Conservation (phyloP, 2,888 invertebrate species). For the Crocallis elinguaria region DNA sequence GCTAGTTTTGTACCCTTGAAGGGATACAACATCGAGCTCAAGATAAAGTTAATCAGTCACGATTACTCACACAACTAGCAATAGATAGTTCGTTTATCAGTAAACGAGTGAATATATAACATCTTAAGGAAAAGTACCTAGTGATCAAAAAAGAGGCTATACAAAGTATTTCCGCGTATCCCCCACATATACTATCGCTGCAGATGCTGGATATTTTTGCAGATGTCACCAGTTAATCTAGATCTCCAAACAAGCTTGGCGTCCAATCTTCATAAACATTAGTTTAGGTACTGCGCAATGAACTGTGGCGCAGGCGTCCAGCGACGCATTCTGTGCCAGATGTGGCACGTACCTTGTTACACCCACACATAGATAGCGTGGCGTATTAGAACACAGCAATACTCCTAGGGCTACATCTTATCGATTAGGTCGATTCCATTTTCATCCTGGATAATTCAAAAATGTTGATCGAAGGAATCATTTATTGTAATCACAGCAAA, state of each 20-base stretch:
- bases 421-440: not conserved
- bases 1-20: too few species aligned
- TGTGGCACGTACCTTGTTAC: slow-evolving; percentile 53
- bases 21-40: too few species aligned
- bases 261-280: not conserved
- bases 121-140: too few species aligned
- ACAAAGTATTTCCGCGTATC: not conserved
- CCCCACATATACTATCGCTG: not conserved
- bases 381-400: slow-evolving; percentile 1
- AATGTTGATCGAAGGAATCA: not conserved
- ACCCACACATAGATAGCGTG: slow-evolving; percentile 10
- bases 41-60: too few species aligned
- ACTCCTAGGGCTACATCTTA: slow-evolving; percentile 6
- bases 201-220: not conserved
- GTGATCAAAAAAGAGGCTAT: too few species aligned
- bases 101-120: too few species aligned
- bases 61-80: too few species aligned
- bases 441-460: not conserved
- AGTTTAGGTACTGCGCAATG: not conserved
- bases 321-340: slow-evolving; percentile 50
- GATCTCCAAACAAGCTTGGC: not conserved
- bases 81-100: too few species aligned
- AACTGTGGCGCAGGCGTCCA: slow-evolving; percentile 22
- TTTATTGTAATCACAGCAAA: too few species aligned
- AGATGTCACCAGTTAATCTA: not conserved